Percentiles rank a stretch among this genome's conserved stretches.
Evolutionary conservation across 2,797 vertebrate species (phyloP).

Genomic region (Paedocypris micromegethes): DNA sequence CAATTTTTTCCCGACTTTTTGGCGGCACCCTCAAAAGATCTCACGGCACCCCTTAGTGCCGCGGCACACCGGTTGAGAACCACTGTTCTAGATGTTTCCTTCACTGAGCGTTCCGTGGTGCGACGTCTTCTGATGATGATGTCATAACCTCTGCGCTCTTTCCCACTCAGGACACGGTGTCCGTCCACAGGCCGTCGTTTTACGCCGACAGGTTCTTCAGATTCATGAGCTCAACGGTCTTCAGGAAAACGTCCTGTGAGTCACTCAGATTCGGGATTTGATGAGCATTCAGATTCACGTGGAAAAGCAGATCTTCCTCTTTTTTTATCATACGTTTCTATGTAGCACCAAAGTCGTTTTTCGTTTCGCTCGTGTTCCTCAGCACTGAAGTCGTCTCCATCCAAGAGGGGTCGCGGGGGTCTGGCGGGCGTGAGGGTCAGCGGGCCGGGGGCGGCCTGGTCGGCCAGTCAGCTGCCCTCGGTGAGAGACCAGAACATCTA

Average conservation of each 20-base stretch:
- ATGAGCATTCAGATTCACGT: background rate
- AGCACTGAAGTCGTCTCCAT: constrained; percentile 96
- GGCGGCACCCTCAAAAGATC: too few species aligned
- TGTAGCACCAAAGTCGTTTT: too few species aligned
- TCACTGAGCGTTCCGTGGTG: too few species aligned
- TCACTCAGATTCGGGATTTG: constrained; percentile 29
- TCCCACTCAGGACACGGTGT: constrained; percentile 85
- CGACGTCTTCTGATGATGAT: too few species aligned
- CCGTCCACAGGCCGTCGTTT: constrained; percentile 94
- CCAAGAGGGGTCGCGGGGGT: constrained; percentile 88
- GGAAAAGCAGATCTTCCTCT: too few species aligned
- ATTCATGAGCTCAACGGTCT: constrained; percentile 94
- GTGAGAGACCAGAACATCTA: constrained; percentile 87
- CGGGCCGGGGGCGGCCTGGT: constrained; percentile 86
- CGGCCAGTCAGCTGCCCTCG: constrained; percentile 84
- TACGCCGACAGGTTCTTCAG: constrained; percentile 96
- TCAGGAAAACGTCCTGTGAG: constrained; percentile 96
- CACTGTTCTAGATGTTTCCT: too few species aligned
- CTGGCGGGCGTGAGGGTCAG: constrained; percentile 76
- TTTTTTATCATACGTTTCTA: too few species aligned
- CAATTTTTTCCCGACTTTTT: too few species aligned
- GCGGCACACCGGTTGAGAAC: too few species aligned
- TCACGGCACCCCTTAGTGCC: too few species aligned
- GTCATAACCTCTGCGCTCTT: constrained; percentile 13
- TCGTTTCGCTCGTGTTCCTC: constrained; percentile 6